Conservation (phyloP, 2,113 vertebrate species). For the Perognathus longimembris region DNA sequence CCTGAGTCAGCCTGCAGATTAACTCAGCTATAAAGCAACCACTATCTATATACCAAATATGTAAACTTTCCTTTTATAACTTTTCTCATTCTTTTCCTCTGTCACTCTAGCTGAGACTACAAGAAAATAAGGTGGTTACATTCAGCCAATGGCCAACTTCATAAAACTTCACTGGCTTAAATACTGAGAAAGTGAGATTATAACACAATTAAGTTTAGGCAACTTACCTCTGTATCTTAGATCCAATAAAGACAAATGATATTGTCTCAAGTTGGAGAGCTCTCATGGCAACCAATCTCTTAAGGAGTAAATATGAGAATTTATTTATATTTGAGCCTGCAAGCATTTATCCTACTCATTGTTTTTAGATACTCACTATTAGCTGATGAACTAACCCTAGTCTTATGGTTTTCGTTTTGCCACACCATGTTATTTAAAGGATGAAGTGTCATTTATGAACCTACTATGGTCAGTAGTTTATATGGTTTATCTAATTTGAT, state of each 20-base stretch:
- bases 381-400: neutral
- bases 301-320: neutral
- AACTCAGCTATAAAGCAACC: neutral
- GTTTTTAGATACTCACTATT: neutral
- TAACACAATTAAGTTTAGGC: conserved; percentile 30
- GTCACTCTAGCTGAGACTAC: conserved; percentile 4
- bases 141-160: conserved; percentile 15
- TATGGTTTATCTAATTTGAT: neutral
- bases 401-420: neutral
- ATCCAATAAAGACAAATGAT: conserved; percentile 25
- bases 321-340: conserved; percentile 16
- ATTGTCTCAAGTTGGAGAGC: neutral
- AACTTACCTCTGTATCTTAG: conserved; percentile 22
- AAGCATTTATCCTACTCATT: conserved; percentile 41
- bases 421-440: neutral
- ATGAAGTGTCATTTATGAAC: neutral
- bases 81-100: neutral
- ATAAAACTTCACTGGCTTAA: no score
- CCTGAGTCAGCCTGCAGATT: neutral
- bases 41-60: neutral
- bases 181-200: neutral
- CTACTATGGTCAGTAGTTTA: neutral
- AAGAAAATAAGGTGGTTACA: conserved; percentile 33
- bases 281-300: neutral
- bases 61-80: conserved; percentile 1